These are phyloP conservation scores for Caenorhabditis sp. DNA, from an alignment of 2,888 invertebrate species.

Conservation along the genomic window DNA sequence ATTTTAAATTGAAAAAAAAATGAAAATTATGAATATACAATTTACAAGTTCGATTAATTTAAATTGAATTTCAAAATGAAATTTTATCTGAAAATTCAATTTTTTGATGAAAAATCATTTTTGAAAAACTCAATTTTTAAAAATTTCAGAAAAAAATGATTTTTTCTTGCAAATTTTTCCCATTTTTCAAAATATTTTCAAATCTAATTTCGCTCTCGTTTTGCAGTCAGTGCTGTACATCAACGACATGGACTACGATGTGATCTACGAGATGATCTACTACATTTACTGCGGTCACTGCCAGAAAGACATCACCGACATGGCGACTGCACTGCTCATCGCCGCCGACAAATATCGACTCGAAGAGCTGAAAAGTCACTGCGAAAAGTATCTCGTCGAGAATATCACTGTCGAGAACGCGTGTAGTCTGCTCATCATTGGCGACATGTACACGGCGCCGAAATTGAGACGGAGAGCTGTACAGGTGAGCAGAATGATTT, in stretches of 20 bases:
- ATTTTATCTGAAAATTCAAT: too few species aligned
- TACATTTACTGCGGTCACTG: slow-evolving; percentile 82
- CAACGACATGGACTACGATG: slow-evolving; percentile 81
- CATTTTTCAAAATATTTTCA: not conserved
- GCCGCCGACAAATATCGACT: slow-evolving; percentile 83
- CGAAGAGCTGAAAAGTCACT: slow-evolving; percentile 80
- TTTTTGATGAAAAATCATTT: too few species aligned
- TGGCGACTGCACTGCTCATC: slow-evolving; percentile 81
- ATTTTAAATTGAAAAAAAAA: too few species aligned
- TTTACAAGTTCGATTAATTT: too few species aligned
- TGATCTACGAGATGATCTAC: slow-evolving; percentile 82
- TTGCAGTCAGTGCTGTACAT: slow-evolving; percentile 77
- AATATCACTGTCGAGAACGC: slow-evolving; percentile 79
- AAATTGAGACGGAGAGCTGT: slow-evolving; percentile 76
- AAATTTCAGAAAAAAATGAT: too few species aligned
- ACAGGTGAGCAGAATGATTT: slow-evolving; percentile 59
- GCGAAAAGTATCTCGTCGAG: slow-evolving; percentile 75
- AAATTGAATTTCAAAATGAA: too few species aligned
- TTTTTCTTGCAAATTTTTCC: not conserved
- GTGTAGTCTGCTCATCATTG: slow-evolving; percentile 81
- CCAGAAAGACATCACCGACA: slow-evolving; percentile 79
- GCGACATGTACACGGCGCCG: slow-evolving; percentile 79
- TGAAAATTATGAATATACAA: too few species aligned
- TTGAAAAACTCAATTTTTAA: too few species aligned
- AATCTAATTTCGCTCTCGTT: too few species aligned